Evolutionary conservation across 1,140 invertebrate genomes (phyloP), one percentile per base, ranked within the genome.

Genomic region (Trissolcus basalis): DNA sequence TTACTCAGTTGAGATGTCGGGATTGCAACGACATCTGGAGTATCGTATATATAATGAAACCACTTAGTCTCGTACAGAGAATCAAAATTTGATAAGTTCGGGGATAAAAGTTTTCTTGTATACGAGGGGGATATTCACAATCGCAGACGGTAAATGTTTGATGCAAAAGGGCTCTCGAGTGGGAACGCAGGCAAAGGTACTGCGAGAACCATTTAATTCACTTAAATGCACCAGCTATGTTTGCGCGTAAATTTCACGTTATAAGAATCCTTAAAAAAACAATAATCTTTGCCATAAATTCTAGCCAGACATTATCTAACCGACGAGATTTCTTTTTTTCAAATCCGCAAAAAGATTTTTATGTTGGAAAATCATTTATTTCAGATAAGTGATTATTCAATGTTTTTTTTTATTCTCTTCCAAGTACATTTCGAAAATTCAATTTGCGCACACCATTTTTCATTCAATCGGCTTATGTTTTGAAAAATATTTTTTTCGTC

Each of bases 141-240:
- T 49, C 43, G 15, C 33, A 41, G 47, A 53, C 50, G 54, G 67
- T 68, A 58, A 63, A 68, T 68, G 61, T 72, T 72, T 64, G 74
- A 71, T 63, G 61, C 51, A 58, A 56, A 19, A 59, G 49, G 32
- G 47, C 13, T 70, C 10, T 61, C 13, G 35, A 68, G 47, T 47
- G 33, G 48, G 45, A 55, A 27, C 36, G 45, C 53, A 36, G 36
- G 55, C 11, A 44, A 55, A 33, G 13, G 12, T 16, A 61, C 47
- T 14, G 47, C 36, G 49, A 56, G 61, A 33, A 54, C 45, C 55
- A 45, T 76, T 76, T 76, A 70, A 76, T 76, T 70, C 50, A 55
- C 54, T 76, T 70, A 59, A 59, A 70, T 33, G 51, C 44, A 65
- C 64, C 61, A 49, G 41, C 64, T 33, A 49, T 63, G 60, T 51